Conservation (phyloP, 2,113 vertebrate species). For the Sapajus apella region DNA sequence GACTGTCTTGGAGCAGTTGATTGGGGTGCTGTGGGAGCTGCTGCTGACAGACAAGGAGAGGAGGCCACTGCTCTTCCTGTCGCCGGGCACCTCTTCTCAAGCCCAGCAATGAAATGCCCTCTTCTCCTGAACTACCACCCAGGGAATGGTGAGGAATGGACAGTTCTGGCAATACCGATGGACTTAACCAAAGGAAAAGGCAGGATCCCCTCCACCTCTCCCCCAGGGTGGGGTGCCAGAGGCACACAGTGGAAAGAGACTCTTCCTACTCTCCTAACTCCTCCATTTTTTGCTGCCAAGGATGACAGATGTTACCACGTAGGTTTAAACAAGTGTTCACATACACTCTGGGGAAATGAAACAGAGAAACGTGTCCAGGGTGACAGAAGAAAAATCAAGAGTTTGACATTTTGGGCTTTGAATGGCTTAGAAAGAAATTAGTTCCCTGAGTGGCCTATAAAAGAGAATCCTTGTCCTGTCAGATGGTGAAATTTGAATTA, state of each 20-base stretch:
- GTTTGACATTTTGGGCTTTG: constrained; percentile 37
- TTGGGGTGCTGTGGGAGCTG: no score
- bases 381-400: background rate
- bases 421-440: constrained; percentile 31
- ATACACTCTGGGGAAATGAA: background rate
- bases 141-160: background rate
- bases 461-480: background rate
- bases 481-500: background rate
- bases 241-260: background rate
- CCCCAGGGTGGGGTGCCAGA: background rate
- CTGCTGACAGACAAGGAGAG: background rate
- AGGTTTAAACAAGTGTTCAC: background rate
- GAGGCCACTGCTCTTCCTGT: background rate
- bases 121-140: background rate
- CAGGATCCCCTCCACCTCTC: background rate
- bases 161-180: background rate
- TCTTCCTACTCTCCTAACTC: background rate
- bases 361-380: background rate
- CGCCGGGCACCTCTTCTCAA: background rate
- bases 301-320: background rate
- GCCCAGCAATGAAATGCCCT: background rate
- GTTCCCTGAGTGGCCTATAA: background rate
- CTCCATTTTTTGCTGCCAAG: background rate
- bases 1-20: background rate
- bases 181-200: background rate